Evolutionary conservation across 2,888 invertebrate genomes (phyloP), one percentile per base, ranked within the genome.

Genomic region (Zaprionus bogoriensis): DNA sequence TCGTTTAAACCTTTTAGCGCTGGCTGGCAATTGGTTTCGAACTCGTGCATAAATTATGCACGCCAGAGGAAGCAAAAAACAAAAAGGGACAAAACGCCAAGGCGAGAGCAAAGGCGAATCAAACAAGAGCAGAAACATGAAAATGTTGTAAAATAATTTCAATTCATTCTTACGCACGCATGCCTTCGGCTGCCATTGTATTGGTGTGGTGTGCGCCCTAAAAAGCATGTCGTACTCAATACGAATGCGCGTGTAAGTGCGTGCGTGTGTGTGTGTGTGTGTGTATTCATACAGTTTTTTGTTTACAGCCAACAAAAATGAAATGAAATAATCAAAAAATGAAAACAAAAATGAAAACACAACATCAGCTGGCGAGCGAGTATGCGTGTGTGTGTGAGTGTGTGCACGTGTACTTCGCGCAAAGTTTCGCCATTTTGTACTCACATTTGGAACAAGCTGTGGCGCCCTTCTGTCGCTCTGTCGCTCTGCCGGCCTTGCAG

Each of bases 131-230:
- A 45, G 52, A 51, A 83, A 72, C 76, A 85, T 72, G 79, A 67
- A 85, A 82, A 82, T 75, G 82, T 72, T 79, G 85, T 85, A 79
- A 85, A 79, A 85, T 85, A 69, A 82, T 85, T 85, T 85, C 79
- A 78, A 81, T 85, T 82, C 79, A 67, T 81, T 81, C 72, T 63
- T 74, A 72, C 76, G 76, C 68, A 74, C 60, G 78, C 75, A 81
- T 71, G 85, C 67, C 68, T 57, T 45, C 10, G 50, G 27, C 17
- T 76, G 55, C 48, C 58, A 55, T 61, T 61, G 59, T 59, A 45
- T 58, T 60, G 41, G 45, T 50, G 39, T 60, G 41, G 45, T 50
- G 39, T 6, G 10, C 22, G 53, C 59, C 48, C 62, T 66, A 47
- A 54, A 62, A 79, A 63, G 51, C 39, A 19, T 47, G 46, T 44